Conservation (phyloP, 2,888 invertebrate genomes). For the Matsumyia berberina region DNA sequence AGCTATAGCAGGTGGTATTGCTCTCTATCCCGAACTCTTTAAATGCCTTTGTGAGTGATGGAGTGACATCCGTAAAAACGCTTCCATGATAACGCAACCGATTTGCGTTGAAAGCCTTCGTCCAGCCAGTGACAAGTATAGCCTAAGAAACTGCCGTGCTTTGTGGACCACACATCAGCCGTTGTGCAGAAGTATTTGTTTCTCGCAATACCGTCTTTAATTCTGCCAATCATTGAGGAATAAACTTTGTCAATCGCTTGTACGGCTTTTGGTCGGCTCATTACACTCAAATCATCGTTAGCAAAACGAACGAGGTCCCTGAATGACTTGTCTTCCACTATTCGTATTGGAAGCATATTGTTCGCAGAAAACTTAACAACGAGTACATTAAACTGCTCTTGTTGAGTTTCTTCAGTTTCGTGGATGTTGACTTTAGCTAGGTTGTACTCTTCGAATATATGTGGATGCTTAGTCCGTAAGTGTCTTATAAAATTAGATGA, state of each 20-base stretch:
- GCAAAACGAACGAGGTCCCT: neutral
- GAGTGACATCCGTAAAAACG: constrained; percentile 34
- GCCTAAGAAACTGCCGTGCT: constrained; percentile 33
- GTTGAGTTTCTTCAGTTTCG: neutral
- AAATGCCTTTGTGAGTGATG: constrained; percentile 34
- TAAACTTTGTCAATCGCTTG: constrained; percentile 5
- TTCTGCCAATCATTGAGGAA: neutral
- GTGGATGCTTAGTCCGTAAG: neutral
- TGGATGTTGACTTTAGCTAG: neutral
- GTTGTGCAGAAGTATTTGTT: constrained; percentile 36
- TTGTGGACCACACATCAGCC: constrained; percentile 34
- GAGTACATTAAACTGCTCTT: neutral
- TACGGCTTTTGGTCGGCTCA: constrained; percentile 1
- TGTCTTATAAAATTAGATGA: constrained; percentile 7
- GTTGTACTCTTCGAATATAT: constrained; percentile 8
- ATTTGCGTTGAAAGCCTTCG: constrained; percentile 28
- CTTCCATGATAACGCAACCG: constrained; percentile 38
- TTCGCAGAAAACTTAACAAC: neutral
- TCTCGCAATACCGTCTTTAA: neutral
- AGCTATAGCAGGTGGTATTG: constrained; percentile 1
- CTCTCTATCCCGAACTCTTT: constrained; percentile 1
- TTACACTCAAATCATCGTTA: constrained; percentile 9
- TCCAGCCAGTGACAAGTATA: constrained; percentile 37
- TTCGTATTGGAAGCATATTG: constrained; percentile 8
- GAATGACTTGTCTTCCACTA: constrained; percentile 2